Evolutionary conservation across 2,888 invertebrate genomes (phyloP), one percentile per base, ranked within the genome.

Genomic region (Esperia sulphurella): DNA sequence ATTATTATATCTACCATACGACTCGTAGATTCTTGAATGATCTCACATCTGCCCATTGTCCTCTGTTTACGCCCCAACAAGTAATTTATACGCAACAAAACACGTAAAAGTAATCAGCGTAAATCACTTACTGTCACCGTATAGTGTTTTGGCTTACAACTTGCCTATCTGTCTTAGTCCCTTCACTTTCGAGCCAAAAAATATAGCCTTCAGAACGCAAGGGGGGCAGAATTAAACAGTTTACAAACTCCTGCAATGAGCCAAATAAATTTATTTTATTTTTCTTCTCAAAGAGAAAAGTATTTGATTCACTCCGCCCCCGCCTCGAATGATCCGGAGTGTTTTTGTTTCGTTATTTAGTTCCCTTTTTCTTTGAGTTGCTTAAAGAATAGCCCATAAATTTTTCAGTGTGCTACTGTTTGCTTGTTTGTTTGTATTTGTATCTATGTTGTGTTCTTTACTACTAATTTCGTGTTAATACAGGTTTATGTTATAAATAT

Each of bases 321-420:
- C 54, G 57, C 40, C 61, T 59, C 58, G 71, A 81, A 77, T 83
- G 83, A 83, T 83, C 75, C 72, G 66, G 65, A 67, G 68, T 76
- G 68, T 67, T 69, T 68, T 57, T 66, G 55, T 69, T 72, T 65
- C 68, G 74, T 72, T 71, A 70, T 61, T 63, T 59, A 63, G 59
- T 59, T 63, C 49, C 66, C 60, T 61, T 49, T 54, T 52, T 51
- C 52, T 53, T 53, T 46, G 66, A 70, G 71, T 74, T 71, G 75
- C 71, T 76, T 78, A 74, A 76, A 75, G 75, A 71, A 73, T 65
- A 65, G 74, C 75, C 78, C 65, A 85, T 85, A 86, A 85, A 86
- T 86, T 80, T 73, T 60, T 68, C n/a, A 8, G 72, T 71, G 78
- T 68, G 63, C 64, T 65, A 68, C 63, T 68, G 68, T 71, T 46